Base-by-base conservation (phyloP, 2,797 vertebrate species). In the Coilia nasus region DNA sequence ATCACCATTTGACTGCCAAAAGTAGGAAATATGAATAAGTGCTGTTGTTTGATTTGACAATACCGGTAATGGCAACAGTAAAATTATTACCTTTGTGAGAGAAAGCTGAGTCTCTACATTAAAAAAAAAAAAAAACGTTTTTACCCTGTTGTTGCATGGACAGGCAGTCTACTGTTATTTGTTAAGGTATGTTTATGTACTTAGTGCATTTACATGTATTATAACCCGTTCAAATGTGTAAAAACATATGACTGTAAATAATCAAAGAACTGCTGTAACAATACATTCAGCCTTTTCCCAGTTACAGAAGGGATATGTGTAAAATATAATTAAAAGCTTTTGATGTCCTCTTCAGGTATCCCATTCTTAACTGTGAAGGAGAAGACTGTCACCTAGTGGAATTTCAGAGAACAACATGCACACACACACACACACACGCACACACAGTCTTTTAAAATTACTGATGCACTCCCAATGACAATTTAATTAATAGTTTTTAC, bases 261-360 rank as follows among this genome's bases (percentile, higher is more conserved):
- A 78, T 78, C 71, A 41, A 35, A 78, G 35, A 44, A 78, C 35
- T 78, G 71, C 71, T 78, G 71, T 78, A 78, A 78, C 71, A 78
- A 19, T 44, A 44, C 71, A 41, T 41, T 78, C 71, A 78, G 71
- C 35, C 35, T 78, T 44, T 41, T n/a, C 71, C 35, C 71, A 19
- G 17, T 78, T 78, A 19, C 71, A 78, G 71, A 44, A 31, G 71
- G 71, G 71, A 78, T 78, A 44, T 35, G 41, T 78, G 71, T 78
- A 78, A 78, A 19, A 83, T 59, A 60, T 60, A 35, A 78, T 78
- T 78, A 78, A 78, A 78, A 78, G 71, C 35, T 78, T 57, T 83
- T 56, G 57, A 41, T 62, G 82, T 60, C 54, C 54, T 83, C 54
- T 19, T 31, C 14, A 1, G 4, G 82, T 21, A 35, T 44, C 50